phyloP scores from a whole-genome alignment of 2,113 vertebrate genomes.

The Ploceus nigricollis region DNA sequence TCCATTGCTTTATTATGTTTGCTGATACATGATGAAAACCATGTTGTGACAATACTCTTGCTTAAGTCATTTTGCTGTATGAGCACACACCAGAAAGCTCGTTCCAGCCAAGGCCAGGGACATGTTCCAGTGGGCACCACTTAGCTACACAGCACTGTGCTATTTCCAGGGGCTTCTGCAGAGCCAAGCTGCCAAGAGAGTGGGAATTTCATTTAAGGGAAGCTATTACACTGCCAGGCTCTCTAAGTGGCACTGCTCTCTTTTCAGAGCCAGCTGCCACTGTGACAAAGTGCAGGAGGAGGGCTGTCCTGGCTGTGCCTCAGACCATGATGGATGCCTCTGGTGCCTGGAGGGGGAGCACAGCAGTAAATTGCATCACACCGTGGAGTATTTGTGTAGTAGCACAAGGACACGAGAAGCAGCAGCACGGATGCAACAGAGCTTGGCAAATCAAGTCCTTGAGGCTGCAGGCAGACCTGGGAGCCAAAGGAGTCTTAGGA shows the following conservation, averaged over 20 bases:
- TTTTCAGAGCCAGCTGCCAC: background rate
- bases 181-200: background rate
- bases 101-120: background rate
- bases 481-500: background rate
- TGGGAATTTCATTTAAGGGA: background rate
- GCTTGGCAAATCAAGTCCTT: background rate
- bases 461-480: background rate
- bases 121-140: background rate
- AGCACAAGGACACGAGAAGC: background rate
- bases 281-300: background rate
- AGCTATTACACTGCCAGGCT: background rate
- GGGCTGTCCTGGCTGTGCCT: background rate
- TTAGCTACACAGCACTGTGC: background rate
- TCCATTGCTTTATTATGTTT: conserved; percentile 41
- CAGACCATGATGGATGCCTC: background rate
- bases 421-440: background rate
- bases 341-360: background rate
- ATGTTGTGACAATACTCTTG: background rate
- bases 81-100: background rate
- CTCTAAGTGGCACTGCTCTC: background rate
- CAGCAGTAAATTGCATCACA: background rate
- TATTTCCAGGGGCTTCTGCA: background rate
- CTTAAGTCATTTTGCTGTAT: background rate
- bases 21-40: conserved; percentile 34
- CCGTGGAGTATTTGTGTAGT: background rate